Conservation (phyloP, 2,797 vertebrate genomes). For the Eulemur rubriventer region DNA sequence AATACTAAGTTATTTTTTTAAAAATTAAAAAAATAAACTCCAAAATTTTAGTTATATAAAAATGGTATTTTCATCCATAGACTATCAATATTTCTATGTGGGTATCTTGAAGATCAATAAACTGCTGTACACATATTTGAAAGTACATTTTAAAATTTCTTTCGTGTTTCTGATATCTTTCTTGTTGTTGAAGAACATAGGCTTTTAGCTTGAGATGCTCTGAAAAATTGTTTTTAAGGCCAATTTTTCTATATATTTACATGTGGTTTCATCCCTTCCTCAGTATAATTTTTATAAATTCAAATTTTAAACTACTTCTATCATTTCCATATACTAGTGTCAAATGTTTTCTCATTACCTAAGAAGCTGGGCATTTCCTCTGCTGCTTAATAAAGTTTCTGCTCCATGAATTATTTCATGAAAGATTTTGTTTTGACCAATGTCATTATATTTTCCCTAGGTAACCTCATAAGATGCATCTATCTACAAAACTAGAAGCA, state of each 20-base stretch:
- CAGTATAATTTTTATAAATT: constrained; percentile 54
- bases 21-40: background rate
- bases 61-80: background rate
- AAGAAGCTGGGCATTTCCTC: constrained; percentile 72
- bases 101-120: constrained; percentile 27
- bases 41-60: constrained; percentile 57
- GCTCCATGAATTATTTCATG: constrained; percentile 76
- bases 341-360: constrained; percentile 74
- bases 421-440: constrained; percentile 71
- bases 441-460: constrained; percentile 79
- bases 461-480: constrained; percentile 76
- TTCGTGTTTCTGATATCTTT: constrained; percentile 59
- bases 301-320: constrained; percentile 68
- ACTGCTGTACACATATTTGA: constrained; percentile 15
- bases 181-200: constrained; percentile 9
- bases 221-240: constrained; percentile 18
- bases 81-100: background rate
- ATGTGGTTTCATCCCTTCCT: constrained; percentile 53
- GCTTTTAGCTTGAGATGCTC: constrained; percentile 32
- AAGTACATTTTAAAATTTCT: constrained; percentile 52
- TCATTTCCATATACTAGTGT: constrained; percentile 70
- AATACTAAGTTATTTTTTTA: background rate
- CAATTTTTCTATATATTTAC: constrained; percentile 38
- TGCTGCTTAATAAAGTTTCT: constrained; percentile 77
- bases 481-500: constrained; percentile 77